Evolutionary conservation across 2,113 vertebrate species (phyloP).

Genomic region (Heliornis fulica): DNA sequence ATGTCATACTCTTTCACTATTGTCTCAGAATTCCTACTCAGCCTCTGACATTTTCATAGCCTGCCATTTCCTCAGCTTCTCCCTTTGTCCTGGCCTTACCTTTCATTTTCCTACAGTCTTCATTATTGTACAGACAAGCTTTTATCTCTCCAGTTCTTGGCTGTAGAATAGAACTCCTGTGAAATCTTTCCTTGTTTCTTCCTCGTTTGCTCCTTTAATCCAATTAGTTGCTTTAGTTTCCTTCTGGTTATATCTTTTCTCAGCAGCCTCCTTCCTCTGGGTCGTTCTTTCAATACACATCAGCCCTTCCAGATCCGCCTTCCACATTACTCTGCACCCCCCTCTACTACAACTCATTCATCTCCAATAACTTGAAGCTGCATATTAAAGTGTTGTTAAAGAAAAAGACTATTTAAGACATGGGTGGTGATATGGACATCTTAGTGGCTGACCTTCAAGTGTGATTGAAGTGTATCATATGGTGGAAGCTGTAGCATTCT

Average conservation of each 20-base stretch:
- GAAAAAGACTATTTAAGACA: neutral
- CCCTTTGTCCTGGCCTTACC: neutral
- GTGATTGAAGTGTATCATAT: neutral
- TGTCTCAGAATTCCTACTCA: neutral
- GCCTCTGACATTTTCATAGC: neutral
- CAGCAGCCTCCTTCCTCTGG: neutral
- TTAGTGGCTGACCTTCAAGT: neutral
- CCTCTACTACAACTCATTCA: neutral
- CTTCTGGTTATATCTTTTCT: neutral
- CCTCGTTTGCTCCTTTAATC: neutral
- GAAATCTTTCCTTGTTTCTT: neutral
- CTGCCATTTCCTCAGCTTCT: neutral
- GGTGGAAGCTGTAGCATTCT: neutral
- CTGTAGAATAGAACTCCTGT: neutral
- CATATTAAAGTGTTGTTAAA: neutral
- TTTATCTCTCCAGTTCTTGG: neutral
- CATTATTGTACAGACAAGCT: neutral
- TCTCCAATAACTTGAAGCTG: neutral
- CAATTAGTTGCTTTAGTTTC: neutral
- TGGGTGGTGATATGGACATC: rapidly evolving
- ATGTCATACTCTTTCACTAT: neutral
- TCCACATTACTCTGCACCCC: neutral
- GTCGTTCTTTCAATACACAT: neutral
- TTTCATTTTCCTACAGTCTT: neutral
- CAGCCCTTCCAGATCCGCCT: neutral